Evolutionary conservation across 2,797 vertebrate genomes (phyloP), one percentile per base, ranked within the genome.

Genomic region (Corythornis leucogaster): DNA sequence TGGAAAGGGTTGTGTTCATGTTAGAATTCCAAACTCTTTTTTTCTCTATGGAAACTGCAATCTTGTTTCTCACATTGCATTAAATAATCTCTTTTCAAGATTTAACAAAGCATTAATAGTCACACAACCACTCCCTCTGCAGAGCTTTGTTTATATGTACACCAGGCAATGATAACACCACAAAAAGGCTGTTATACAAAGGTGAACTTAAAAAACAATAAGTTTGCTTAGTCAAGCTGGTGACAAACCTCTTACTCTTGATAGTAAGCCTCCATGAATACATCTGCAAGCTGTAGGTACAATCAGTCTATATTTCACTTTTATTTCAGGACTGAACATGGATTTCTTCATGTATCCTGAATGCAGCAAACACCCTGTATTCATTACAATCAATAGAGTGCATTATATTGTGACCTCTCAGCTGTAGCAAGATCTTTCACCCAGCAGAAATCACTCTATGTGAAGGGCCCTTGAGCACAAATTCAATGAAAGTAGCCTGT

Each of bases 401-500:
- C 92, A 92, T 88, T 97, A 94, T 84, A 90, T 89, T 95, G 90
- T 78, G 93, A 95, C 96, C 95, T 96, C 90, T 96, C 92, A 93
- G 94, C 96, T 96, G 91, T 76, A 95, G 90, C 57, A 78, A 96
- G 95, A 96, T 95, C 95, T 95, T 97, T 97, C 92, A 96, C 94
- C 94, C 92, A 96, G 85, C 90, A 92, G 94, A 97, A 97, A 96
- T 95, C 94, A 94, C 95, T 97, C 91, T 80, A 82, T 55, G 40
- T 95, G 93, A 97, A 97, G 94, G 85, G 93, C 95, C 90, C 97
- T 97, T 96, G 90, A 97, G 95, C 94, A 96, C 95, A 97, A 97
- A 98, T 98, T 97, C 97, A 97, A 97, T 97, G 97, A 96, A 97
- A 96, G 90, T 95, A 96, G 93, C 87, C 94, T 93, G 95, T 95